These are phyloP conservation scores for Erethizon dorsatum DNA, from an alignment of 2,797 vertebrate species.

Conservation along the genomic window DNA sequence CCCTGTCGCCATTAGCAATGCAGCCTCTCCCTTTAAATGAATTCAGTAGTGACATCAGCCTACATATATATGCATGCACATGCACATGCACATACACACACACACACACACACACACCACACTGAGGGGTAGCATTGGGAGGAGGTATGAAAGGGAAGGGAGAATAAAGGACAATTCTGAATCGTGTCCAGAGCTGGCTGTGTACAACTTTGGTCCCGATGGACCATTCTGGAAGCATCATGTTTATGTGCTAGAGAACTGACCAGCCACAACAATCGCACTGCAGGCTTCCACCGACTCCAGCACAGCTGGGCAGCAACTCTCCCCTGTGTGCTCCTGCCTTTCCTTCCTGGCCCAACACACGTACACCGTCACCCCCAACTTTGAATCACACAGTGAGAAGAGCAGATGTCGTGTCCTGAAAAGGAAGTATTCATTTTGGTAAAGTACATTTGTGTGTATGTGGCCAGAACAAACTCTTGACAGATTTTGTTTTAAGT, in stretches of 20 bases:
- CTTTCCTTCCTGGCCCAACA: not conserved
- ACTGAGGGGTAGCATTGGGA: not conserved
- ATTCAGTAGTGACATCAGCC: not conserved
- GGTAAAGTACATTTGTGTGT: conserved; percentile 49
- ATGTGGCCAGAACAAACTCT: conserved; percentile 26
- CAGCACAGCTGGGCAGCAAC: not conserved
- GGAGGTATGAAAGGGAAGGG: not conserved
- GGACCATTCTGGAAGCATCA: not conserved
- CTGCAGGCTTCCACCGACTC: not conserved
- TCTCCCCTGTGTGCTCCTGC: not conserved
- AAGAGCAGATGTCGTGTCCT: conserved; percentile 24
- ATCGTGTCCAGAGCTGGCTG: not conserved
- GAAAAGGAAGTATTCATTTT: conserved; percentile 56
- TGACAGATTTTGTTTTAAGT: not conserved
- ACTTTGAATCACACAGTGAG: not conserved
- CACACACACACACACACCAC: not conserved
- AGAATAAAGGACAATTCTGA: not conserved
- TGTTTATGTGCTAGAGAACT: not conserved
- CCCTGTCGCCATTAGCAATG: not conserved
- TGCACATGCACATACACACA: not conserved
- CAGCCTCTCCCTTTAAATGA: not conserved
- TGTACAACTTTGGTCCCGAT: not conserved
- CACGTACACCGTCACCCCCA: not conserved
- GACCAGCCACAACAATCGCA: not conserved
- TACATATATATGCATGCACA: too few relatives aligned